phyloP scores from a whole-genome alignment of 1,140 invertebrate species.

The Phthorimaea operculella region DNA sequence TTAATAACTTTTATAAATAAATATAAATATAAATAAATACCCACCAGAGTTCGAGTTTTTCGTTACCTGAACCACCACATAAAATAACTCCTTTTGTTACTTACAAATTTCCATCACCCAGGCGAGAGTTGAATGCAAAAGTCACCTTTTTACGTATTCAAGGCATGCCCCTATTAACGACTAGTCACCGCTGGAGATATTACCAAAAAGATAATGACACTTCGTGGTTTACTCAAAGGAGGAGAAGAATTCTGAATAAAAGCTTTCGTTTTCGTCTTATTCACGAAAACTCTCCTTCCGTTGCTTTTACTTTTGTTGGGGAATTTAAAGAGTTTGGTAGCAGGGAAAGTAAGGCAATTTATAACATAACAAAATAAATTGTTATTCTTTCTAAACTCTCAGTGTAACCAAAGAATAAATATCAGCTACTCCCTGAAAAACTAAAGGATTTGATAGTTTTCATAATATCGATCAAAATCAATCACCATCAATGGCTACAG shows the following conservation, averaged over 20 bases:
- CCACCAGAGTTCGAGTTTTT: not conserved
- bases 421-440: too few species aligned
- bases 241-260: not conserved
- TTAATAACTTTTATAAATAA: not conserved
- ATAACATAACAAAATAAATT: too few species aligned
- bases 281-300: not conserved
- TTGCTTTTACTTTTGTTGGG: not conserved
- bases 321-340: too few species aligned
- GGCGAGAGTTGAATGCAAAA: conserved; percentile 19
- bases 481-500: too few species aligned
- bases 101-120: not conserved
- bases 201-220: conserved; percentile 26
- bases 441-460: too few species aligned
- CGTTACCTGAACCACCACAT: not conserved
- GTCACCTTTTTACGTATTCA: conserved; percentile 44
- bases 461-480: too few species aligned
- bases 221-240: not conserved
- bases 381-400: too few species aligned
- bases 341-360: too few species aligned
- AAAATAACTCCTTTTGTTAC: not conserved
- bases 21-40: too few species aligned
- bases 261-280: not conserved
- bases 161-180: conserved; percentile 38
- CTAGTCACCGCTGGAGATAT: conserved; percentile 26
- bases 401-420: too few species aligned